Evolutionary conservation across 2,888 invertebrate genomes (phyloP).

Genomic region (Morpho deidamia): DNA sequence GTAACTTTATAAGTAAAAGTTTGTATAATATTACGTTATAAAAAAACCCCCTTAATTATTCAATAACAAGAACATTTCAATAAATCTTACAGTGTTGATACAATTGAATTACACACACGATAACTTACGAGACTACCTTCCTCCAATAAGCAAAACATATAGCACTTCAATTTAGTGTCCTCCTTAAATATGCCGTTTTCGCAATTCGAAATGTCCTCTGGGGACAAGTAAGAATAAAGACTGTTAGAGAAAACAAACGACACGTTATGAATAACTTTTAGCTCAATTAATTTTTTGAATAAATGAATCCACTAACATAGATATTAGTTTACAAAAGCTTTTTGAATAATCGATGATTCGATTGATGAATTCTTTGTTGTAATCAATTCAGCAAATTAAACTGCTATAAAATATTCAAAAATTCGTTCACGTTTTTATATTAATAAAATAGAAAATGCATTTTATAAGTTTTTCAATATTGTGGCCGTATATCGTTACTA

Average conservation of each 20-base stretch:
- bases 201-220: slow-evolving; percentile 76
- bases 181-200: slow-evolving; percentile 77
- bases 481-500: background rate
- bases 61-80: slow-evolving; percentile 12
- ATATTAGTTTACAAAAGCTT: too few species aligned
- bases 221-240: slow-evolving; percentile 60
- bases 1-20: too few species aligned
- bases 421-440: too few species aligned
- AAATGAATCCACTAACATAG: too few species aligned
- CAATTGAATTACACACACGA: background rate
- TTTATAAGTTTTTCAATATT: background rate
- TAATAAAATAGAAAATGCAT: background rate
- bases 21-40: background rate
- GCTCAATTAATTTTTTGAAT: too few species aligned
- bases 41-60: background rate
- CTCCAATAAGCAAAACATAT: slow-evolving; percentile 74
- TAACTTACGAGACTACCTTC: slow-evolving; percentile 72
- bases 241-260: slow-evolving; percentile 12
- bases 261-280: background rate
- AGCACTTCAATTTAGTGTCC: slow-evolving; percentile 74
- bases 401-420: too few species aligned
- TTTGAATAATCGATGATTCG: too few species aligned
- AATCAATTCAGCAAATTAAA: too few species aligned
- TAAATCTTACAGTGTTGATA: slow-evolving; percentile 18
- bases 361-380: too few species aligned